Conservation (phyloP, 2,797 vertebrate species). For the Chanos chanos region DNA sequence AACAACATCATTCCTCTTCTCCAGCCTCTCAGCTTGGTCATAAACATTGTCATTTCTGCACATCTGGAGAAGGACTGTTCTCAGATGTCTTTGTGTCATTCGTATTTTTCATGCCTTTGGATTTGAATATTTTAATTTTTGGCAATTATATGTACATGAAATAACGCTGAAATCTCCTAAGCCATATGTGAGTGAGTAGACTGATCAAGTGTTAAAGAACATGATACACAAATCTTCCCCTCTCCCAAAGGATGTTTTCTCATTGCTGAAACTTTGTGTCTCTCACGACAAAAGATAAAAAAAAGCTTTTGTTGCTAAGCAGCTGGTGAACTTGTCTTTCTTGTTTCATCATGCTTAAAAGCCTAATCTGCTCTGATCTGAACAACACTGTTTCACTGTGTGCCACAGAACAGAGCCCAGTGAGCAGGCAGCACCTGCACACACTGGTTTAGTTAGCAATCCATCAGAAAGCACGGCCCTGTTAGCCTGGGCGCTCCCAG, state of each 20-base stretch:
- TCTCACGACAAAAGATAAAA: background rate
- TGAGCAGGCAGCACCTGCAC: constrained; percentile 31
- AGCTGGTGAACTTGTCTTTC: background rate
- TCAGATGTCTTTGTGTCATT: too few relatives aligned
- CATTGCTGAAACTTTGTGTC: background rate
- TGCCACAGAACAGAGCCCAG: background rate
- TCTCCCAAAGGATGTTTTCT: background rate
- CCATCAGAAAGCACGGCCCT: constrained; percentile 39
- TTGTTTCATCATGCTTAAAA: constrained; percentile 5
- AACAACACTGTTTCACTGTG: background rate
- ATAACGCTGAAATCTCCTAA: too few relatives aligned
- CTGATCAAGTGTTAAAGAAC: too few relatives aligned
- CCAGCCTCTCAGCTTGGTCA: too few relatives aligned
- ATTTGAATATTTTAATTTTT: too few relatives aligned
- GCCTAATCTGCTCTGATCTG: background rate
- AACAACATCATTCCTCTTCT: too few relatives aligned
- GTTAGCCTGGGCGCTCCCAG: constrained; percentile 43
- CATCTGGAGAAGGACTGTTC: too few relatives aligned
- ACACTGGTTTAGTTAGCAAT: constrained; percentile 24
- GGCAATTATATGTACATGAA: too few relatives aligned
- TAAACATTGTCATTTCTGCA: too few relatives aligned
- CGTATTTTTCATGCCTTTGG: too few relatives aligned
- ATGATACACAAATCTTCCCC: background rate
- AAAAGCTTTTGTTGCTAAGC: background rate
- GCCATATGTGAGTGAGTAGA: too few relatives aligned